phyloP scores from a whole-genome alignment of 2,888 invertebrate genomes.

The Eucriotettix oculatus region DNA sequence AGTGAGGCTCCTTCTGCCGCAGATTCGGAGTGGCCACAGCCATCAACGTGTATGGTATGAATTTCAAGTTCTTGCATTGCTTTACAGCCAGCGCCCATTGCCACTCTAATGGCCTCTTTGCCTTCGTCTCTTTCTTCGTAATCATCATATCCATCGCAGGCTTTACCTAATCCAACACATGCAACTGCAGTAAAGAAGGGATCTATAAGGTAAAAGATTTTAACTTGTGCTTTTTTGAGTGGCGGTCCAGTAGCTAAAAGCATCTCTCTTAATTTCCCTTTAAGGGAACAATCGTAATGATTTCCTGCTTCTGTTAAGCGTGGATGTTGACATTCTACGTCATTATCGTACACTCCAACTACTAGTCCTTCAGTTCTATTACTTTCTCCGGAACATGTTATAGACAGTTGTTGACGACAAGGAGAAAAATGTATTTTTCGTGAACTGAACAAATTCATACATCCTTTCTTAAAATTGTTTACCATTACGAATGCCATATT shows the following conservation, averaged over 20 bases:
- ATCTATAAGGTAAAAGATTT: slow-evolving; percentile 48
- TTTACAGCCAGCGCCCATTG: slow-evolving; percentile 42
- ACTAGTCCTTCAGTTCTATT: background rate
- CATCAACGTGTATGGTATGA: slow-evolving; percentile 47
- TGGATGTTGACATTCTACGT: background rate
- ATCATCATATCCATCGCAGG: slow-evolving; percentile 46
- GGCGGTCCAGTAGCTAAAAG: slow-evolving; percentile 22
- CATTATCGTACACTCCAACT: background rate
- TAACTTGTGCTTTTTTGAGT: slow-evolving; percentile 34
- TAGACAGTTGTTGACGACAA: background rate
- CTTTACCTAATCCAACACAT: slow-evolving; percentile 53
- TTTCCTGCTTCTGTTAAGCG: background rate
- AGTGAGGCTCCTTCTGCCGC: slow-evolving; percentile 62
- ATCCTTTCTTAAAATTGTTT: too few relatives aligned
- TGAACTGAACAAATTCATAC: too few relatives aligned
- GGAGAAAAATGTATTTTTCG: too few relatives aligned
- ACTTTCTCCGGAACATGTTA: background rate
- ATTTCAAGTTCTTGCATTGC: slow-evolving; percentile 36
- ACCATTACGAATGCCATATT: too few relatives aligned
- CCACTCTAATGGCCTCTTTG: slow-evolving; percentile 55
- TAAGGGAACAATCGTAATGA: background rate
- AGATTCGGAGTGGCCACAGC: slow-evolving; percentile 60
- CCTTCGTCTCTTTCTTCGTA: slow-evolving; percentile 56
- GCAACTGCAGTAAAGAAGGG: slow-evolving; percentile 46
- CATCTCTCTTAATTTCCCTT: background rate